These are phyloP conservation scores for Ia io DNA, from an alignment of 2,113 vertebrate species.

Conservation along the genomic window DNA sequence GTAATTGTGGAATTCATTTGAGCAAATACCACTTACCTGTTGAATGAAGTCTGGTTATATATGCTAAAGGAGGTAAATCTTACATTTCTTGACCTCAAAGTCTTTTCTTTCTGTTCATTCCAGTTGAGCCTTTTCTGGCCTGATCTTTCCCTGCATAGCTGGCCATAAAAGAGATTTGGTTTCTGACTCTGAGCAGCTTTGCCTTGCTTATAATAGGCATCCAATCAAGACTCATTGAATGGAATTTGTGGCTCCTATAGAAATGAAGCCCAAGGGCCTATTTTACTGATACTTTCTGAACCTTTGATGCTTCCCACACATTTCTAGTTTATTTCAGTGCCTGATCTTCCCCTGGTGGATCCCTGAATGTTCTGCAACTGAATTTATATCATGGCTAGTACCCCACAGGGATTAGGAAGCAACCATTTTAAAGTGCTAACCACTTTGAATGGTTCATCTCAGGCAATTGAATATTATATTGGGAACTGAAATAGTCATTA, in stretches of 20 bases:
- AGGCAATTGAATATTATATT: not conserved
- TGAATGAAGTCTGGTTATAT: not conserved
- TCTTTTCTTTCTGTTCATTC: not conserved
- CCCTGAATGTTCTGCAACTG: not conserved
- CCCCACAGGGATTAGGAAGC: not conserved
- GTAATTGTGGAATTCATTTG: not conserved
- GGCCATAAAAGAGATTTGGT: rapidly evolving
- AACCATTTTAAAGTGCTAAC: not conserved
- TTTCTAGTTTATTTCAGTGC: not conserved
- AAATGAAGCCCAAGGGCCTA: not conserved
- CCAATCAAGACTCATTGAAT: not conserved
- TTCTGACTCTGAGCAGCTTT: not conserved
- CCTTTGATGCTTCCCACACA: not conserved
- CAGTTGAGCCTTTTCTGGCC: not conserved
- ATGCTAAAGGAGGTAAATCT: not conserved
- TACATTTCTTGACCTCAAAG: not conserved
- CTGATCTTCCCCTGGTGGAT: not conserved
- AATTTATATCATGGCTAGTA: rapidly evolving
- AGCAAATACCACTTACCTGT: too few species aligned
- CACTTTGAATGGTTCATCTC: not conserved
- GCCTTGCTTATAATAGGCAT: not conserved
- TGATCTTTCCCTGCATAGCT: not conserved
- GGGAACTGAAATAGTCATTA: not conserved
- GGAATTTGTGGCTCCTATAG: not conserved
- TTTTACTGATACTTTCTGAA: not conserved